These are phyloP conservation scores for Hexactinellida sp. DNA, from an alignment of 37 sponge, comb jelly and placozoan species.

Conservation along the genomic window DNA sequence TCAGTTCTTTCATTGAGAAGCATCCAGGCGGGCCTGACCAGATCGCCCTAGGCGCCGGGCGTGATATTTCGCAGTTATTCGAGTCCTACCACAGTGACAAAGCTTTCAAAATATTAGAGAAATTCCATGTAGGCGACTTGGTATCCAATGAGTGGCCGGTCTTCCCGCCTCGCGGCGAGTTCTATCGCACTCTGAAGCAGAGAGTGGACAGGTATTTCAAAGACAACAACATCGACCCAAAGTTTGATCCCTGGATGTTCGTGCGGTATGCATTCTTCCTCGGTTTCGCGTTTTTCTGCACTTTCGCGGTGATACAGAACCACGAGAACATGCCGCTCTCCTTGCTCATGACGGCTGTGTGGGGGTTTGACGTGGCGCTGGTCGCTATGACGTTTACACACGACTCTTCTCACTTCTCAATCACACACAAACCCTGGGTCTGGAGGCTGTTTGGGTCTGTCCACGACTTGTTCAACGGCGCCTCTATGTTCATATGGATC, in stretches of 20 bases:
- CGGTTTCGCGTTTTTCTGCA: slow-evolving; percentile 19
- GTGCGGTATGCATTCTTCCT: slow-evolving; percentile 53
- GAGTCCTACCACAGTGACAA: slow-evolving; percentile 73
- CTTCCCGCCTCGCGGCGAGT: slow-evolving; percentile 57
- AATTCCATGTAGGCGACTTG: slow-evolving; percentile 79
- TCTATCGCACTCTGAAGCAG: slow-evolving; percentile 51
- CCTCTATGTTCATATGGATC: slow-evolving; percentile 63
- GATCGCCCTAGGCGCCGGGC: slow-evolving; percentile 76
- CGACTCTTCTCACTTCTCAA: slow-evolving; percentile 79
- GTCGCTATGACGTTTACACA: slow-evolving; percentile 78
- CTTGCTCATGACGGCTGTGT: slow-evolving; percentile 23
- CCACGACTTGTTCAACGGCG: slow-evolving; percentile 68
- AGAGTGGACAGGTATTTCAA: slow-evolving; percentile 69
- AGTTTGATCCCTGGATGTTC: slow-evolving; percentile 78
- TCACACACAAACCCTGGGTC: slow-evolving; percentile 92
- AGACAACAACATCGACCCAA: slow-evolving; percentile 79
- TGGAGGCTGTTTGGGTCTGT: slow-evolving; percentile 57
- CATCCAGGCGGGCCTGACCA: slow-evolving; percentile 93
- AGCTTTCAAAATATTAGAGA: slow-evolving; percentile 63
- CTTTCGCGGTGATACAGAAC: slow-evolving; percentile 35
- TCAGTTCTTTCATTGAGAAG: slow-evolving; percentile 50
- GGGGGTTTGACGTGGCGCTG: slow-evolving; percentile 60
- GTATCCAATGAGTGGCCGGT: slow-evolving; percentile 72
- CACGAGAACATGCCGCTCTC: slow-evolving; percentile 34
- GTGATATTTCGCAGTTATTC: slow-evolving; percentile 73